Evolutionary conservation across 2,113 vertebrate species (phyloP), one percentile per base, ranked within the genome.

Genomic region (Aptenodytes forsteri): DNA sequence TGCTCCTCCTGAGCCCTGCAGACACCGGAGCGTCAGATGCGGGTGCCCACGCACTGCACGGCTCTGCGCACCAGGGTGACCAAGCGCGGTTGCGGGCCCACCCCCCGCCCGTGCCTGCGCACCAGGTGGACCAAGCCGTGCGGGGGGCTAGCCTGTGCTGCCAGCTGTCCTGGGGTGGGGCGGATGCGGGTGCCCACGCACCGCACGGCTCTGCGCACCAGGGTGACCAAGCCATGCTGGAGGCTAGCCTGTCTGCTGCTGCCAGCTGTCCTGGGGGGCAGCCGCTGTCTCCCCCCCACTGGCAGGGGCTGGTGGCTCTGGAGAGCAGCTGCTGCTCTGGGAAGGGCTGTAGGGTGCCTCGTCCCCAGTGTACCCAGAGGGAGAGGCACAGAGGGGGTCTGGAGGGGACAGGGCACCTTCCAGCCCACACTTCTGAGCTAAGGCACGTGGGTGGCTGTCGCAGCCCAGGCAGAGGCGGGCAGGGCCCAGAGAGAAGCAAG

Each of bases 1-100:
- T 18, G 79, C 50, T 81, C 52, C 50, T 65, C n/a, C 47, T 7
- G 56, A 87, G 67, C 44, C 38, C 64, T 13, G 50, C 50, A 7
- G 80, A 27, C 64, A 38, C 36, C 4, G 3, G 69, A 52, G 69
- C 2, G 3, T 0, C 13, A 2, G 32, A 15, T 1, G 18, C 0
- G 2, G 52, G 44, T 21, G 30, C 47, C 14, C 36, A 5, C 0
- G 12, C 22, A 9, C 4, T 0, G 1, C 30, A 4, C 0, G 4
- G 77, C 52, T 69, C 36, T 8, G n/a, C 0, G 8, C 38, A 19
- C 14, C 18, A 6, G 13, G 49, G n/a, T 12, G n/a, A n/a, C n/a
- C n/a, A n/a, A n/a, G n/a, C n/a, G n/a, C n/a, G n/a, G n/a, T n/a
- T n/a, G n/a, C n/a, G n/a, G n/a, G n/a, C n/a, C n/a, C n/a, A n/a